Evolutionary conservation across 1,140 invertebrate genomes (phyloP), one percentile per base, ranked within the genome.

Genomic region (Drosophila nigromelanica): DNA sequence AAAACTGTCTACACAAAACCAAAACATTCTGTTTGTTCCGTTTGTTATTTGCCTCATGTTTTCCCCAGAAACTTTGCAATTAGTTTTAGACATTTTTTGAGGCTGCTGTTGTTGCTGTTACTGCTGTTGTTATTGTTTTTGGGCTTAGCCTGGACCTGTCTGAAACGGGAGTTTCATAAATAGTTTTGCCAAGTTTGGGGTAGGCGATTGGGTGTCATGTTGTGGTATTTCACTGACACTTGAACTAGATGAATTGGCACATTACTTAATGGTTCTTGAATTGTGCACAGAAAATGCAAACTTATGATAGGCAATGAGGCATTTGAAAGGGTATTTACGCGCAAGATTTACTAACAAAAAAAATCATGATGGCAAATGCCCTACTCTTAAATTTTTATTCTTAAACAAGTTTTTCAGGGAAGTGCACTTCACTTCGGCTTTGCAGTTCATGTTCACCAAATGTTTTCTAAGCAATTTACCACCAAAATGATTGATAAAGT

Each of bases 401-500:
- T 15, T 40, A 51, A 35, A 50, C 39, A 30, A 30, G 15, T 35
- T 48, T 48, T 33, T 14, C 18, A 40, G 45, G 45, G 27, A 50
- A 30, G 18, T 73, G 39, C 55, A 61, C 42, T 67, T 59, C 64
- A 50, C 21, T 60, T 18, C 55, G 5, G 7, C 40, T 7, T 51
- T 69, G n/a, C 63, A 76, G 48, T 77, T 78, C 62, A 68, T 76
- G 73, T 76, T 64, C 73, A 63, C 56, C 52, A 66, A 72, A 80
- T 76, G 80, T 89, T 86, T 86, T 82, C 89, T 80, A 86, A 90
- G 80, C 89, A 90, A 91, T 90, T 90, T 89, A 90, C 76, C 89
- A 70, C 75, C 89, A 86, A 91, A 91, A 91, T 91, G 89, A 91
- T 91, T 90, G 89, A 91, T 90, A 89, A 91, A 91, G 73, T 90